These are phyloP conservation scores for Rhabdomys pumilio DNA, from an alignment of 2,797 vertebrate genomes.

Conservation along the genomic window DNA sequence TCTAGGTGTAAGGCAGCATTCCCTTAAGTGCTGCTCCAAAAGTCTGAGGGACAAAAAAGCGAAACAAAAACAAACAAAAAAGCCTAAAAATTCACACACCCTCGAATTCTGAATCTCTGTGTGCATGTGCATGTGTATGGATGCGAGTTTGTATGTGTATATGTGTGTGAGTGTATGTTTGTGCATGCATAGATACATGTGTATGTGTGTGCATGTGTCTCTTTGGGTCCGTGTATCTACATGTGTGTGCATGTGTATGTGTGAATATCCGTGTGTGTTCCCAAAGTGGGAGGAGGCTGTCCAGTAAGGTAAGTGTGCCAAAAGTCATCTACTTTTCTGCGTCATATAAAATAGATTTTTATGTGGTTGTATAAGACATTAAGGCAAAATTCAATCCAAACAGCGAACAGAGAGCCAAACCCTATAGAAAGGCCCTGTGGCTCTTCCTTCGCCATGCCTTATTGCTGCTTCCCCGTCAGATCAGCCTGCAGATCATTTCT, in stretches of 20 bases:
- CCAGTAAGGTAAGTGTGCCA: background rate
- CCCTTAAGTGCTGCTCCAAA: background rate
- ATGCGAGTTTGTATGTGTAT: background rate
- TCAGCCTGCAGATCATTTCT: conserved; percentile 56
- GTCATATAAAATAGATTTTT: conserved; percentile 48
- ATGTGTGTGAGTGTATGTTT: background rate
- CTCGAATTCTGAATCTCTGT: background rate
- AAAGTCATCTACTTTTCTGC: conserved; percentile 38
- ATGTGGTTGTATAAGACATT: conserved; percentile 1
- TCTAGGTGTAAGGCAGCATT: background rate
- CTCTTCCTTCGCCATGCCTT: background rate
- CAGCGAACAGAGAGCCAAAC: background rate
- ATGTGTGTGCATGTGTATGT: background rate
- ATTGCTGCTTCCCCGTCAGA: background rate
- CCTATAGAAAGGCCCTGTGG: background rate
- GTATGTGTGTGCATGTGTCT: background rate
- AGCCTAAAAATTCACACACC: background rate
- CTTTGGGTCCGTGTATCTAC: too few relatives aligned
- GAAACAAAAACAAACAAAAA: background rate
- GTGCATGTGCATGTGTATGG: background rate
- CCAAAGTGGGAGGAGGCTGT: background rate
- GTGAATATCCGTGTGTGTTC: background rate
- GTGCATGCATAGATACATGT: background rate
- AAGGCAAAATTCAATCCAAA: conserved; percentile 56
- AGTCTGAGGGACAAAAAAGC: background rate